Percentiles rank a stretch among this genome's conserved stretches.
These are phyloP conservation scores for Pelagia noctiluca DNA, from an alignment of 30 jellyfish, hydroid and myxozoan genomes.

Conservation along the genomic window DNA sequence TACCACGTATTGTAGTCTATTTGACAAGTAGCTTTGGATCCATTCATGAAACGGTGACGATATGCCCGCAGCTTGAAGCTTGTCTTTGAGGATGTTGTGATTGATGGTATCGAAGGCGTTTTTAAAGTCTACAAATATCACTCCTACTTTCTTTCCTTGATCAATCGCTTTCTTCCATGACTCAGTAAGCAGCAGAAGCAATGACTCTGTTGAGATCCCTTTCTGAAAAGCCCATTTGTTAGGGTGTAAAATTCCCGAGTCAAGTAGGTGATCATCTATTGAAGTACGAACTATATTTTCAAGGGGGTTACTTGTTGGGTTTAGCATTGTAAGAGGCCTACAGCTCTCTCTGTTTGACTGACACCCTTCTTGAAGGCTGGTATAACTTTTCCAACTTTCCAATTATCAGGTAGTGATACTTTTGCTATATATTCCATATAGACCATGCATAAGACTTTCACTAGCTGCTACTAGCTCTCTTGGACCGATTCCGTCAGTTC, in stretches of 20 bases:
- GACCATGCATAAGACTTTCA: conserved; percentile 13
- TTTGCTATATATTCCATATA: conserved; percentile 17
- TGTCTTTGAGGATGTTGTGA: conserved; percentile 32
- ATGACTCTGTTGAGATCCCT: conserved; percentile 11
- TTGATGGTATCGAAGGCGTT: conserved; percentile 49
- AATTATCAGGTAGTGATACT: conserved; percentile 22
- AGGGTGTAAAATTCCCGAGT: not conserved
- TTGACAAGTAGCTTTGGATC: conserved; percentile 33
- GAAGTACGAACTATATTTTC: conserved; percentile 23
- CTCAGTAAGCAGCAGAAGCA: conserved; percentile 13
- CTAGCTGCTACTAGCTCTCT: conserved; percentile 39
- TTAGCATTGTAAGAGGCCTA: conserved; percentile 43
- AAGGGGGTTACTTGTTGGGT: conserved; percentile 26
- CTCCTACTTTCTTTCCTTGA: conserved; percentile 41
- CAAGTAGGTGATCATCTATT: not conserved
- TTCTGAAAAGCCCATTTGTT: conserved; percentile 26
- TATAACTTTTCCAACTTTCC: conserved; percentile 24
- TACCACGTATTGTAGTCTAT: conserved; percentile 42
- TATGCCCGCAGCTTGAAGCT: conserved; percentile 24
- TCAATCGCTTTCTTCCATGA: conserved; percentile 49
- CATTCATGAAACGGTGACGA: conserved; percentile 48
- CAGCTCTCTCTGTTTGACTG: conserved; percentile 27
- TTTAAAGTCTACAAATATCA: conserved; percentile 31
- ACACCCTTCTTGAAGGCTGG: conserved; percentile 32
- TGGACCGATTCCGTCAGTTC: conserved; percentile 21